A percentile compares a stretch with the other conserved stretches of the same genome.
phyloP scores from a whole-genome alignment of 2,113 vertebrate species.

The Periophthalmus modestus region DNA sequence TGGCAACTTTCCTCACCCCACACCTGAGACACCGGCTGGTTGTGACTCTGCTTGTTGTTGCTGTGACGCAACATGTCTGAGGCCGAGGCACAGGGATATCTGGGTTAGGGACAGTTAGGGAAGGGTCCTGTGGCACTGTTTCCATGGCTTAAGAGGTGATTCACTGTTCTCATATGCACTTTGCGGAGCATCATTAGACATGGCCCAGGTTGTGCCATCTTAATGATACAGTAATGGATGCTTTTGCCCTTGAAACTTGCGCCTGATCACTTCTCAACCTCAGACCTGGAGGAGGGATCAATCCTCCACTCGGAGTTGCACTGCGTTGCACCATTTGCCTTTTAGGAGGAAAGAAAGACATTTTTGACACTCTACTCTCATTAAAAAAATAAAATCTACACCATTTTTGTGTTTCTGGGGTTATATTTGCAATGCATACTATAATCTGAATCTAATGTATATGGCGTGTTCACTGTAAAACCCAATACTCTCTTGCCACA shows the following conservation, averaged over 20 bases:
- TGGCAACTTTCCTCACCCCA: background rate
- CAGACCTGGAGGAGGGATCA: background rate
- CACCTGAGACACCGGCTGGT: too few species aligned
- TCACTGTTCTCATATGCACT: background rate
- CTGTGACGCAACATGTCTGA: conserved; percentile 43
- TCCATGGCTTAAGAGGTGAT: background rate
- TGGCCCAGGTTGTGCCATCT: background rate
- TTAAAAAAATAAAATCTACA: background rate
- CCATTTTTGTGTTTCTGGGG: background rate
- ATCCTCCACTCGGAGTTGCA: background rate
- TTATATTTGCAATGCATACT: background rate
- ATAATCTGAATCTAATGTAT: background rate
- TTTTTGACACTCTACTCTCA: background rate
- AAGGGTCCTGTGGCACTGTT: background rate
- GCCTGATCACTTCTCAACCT: background rate
- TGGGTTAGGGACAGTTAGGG: background rate
- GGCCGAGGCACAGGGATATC: conserved; percentile 6
- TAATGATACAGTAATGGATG: background rate
- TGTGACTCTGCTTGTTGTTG: conserved; percentile 37
- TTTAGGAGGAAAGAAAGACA: background rate
- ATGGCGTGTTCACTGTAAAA: background rate
- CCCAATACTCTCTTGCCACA: too few species aligned
- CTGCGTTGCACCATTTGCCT: conserved; percentile 4
- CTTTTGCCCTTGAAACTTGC: background rate
- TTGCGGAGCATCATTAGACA: background rate